Conservation (phyloP, 2,888 invertebrate genomes). For the Oscheius sp. region DNA sequence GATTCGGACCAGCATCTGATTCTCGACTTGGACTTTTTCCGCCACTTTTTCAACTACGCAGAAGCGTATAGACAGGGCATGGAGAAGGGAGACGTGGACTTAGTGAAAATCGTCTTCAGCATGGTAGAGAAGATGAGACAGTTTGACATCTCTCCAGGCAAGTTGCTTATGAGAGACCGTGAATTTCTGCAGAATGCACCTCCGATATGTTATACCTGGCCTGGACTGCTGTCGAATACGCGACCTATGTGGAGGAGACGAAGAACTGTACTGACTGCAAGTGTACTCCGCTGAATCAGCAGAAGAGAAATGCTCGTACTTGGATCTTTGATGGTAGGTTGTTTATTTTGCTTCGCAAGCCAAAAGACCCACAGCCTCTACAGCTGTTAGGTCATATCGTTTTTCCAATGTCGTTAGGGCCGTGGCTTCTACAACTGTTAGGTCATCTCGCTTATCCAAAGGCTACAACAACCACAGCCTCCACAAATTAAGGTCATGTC, state of each 20-base stretch:
- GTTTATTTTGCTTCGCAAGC: not conserved
- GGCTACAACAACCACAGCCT: too few relatives aligned
- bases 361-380: too few relatives aligned
- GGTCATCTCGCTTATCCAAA: too few relatives aligned
- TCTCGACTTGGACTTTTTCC: constrained; percentile 68
- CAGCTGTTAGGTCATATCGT: too few relatives aligned
- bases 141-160: constrained; percentile 58
- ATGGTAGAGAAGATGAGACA: constrained; percentile 52
- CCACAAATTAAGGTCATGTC: too few relatives aligned
- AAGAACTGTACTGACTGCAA: constrained; percentile 68
- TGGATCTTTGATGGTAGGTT: constrained; percentile 71
- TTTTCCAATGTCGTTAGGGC: too few relatives aligned
- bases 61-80: constrained; percentile 51
- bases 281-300: constrained; percentile 64
- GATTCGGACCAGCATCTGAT: constrained; percentile 68
- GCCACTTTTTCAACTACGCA: constrained; percentile 61
- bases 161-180: not conserved
- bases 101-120: constrained; percentile 57
- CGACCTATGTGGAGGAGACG: constrained; percentile 64
- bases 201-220: constrained; percentile 68
- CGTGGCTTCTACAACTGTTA: too few relatives aligned
- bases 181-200: constrained; percentile 58
- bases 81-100: constrained; percentile 66
- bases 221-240: constrained; percentile 70
- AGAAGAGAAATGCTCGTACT: constrained; percentile 64